These are phyloP conservation scores for Cephus pygmeus DNA, from an alignment of 2,888 invertebrate species.

Conservation along the genomic window DNA sequence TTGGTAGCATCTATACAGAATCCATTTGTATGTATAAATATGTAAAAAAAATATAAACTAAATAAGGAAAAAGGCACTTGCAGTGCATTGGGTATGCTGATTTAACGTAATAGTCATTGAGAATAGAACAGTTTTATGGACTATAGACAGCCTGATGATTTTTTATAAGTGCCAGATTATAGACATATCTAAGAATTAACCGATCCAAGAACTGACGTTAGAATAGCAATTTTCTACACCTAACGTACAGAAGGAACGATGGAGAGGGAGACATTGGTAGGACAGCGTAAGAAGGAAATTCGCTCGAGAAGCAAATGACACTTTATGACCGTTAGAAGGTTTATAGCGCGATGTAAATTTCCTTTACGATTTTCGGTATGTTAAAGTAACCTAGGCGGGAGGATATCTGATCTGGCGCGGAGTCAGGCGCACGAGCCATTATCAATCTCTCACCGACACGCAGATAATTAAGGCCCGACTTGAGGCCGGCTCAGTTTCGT, in stretches of 20 bases:
- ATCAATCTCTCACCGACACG: conserved; percentile 46
- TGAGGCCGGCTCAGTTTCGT: conserved; percentile 26
- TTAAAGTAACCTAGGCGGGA: not conserved
- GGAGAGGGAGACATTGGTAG: not conserved
- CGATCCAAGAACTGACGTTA: not conserved
- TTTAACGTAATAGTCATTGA: not conserved
- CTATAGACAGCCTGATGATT: no score
- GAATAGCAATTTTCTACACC: not conserved
- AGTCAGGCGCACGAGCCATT: conserved; percentile 27
- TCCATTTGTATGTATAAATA: not conserved
- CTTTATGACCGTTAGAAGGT: conserved; percentile 5
- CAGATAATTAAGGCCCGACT: conserved; percentile 46
- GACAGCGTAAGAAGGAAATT: not conserved
- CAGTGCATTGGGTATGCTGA: not conserved
- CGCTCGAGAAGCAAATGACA: not conserved
- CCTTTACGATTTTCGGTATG: conserved; percentile 10
- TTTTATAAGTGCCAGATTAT: no score
- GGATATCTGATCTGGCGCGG: conserved; percentile 27
- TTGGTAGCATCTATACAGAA: not conserved
- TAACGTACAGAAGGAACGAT: not conserved
- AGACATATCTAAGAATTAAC: no score
- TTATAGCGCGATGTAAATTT: conserved; percentile 5
- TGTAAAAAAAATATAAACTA: no score
- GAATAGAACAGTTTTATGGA: no score
- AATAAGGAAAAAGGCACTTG: no score